phyloP scores from a whole-genome alignment of 2,113 vertebrate species.

The Psilopsiagon aymara region DNA sequence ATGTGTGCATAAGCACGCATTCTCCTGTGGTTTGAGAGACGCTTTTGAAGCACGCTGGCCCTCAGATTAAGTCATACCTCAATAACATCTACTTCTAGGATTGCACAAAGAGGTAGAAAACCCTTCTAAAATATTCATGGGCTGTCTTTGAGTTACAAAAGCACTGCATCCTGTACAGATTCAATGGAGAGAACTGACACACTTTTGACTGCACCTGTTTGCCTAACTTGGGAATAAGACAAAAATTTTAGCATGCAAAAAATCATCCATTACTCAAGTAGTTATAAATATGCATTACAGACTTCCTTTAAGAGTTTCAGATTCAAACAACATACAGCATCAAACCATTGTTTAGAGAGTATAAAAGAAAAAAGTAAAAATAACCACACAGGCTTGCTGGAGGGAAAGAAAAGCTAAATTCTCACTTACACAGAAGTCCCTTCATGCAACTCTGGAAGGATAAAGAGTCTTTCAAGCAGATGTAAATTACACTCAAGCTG shows the following conservation, averaged over 20 bases:
- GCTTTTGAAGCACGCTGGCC: not conserved
- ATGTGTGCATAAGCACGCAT: not conserved
- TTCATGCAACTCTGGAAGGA: conserved; percentile 33
- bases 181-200: not conserved
- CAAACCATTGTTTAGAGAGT: not conserved
- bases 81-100: not conserved
- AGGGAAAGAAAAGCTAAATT: conserved; percentile 27
- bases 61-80: not conserved
- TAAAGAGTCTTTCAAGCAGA: conserved; percentile 54
- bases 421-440: conserved; percentile 40
- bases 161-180: not conserved
- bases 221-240: not conserved
- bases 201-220: not conserved
- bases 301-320: not conserved
- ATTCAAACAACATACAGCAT: not conserved
- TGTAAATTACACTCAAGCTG: conserved; percentile 51
- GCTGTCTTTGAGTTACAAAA: not conserved
- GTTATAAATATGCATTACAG: not conserved
- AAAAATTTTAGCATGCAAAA: not conserved
- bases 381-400: not conserved
- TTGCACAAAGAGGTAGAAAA: not conserved
- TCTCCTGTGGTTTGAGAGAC: not conserved
- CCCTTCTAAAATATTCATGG: not conserved
- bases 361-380: not conserved
- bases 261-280: not conserved